These are phyloP conservation scores for Otocyon megalotis DNA, from an alignment of 2,113 vertebrate species.

Conservation along the genomic window DNA sequence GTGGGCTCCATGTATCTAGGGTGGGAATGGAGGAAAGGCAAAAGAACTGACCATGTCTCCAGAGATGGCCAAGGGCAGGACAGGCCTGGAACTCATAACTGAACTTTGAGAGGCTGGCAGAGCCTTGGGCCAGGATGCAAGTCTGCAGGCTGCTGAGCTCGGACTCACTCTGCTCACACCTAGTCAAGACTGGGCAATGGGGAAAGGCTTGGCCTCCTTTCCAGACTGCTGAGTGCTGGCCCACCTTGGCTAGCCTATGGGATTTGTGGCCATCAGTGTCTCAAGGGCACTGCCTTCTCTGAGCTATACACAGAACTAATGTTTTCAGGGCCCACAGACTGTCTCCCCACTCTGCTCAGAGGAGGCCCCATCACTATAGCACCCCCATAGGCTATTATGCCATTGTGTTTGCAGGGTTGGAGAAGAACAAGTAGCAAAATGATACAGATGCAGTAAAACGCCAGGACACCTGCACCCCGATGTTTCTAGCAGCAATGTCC, in stretches of 20 bases:
- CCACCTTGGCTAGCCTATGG: background rate
- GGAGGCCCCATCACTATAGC: background rate
- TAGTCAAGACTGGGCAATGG: background rate
- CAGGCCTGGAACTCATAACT: background rate
- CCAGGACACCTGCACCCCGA: too few relatives aligned
- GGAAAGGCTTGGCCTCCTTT: background rate
- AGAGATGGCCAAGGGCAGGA: background rate
- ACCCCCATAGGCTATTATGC: fast-evolving
- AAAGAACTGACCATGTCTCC: background rate
- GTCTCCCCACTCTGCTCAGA: background rate
- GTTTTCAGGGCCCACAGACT: background rate
- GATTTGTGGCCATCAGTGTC: background rate
- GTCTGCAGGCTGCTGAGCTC: background rate
- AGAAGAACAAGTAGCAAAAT: background rate
- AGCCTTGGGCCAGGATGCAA: background rate
- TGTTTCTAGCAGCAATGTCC: too few relatives aligned
- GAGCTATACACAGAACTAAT: background rate
- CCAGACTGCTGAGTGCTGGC: background rate
- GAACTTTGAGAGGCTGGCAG: background rate
- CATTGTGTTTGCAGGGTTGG: background rate
- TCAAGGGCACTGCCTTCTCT: background rate
- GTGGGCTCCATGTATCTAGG: background rate
- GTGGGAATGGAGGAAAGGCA: background rate
- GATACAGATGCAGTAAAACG: background rate
- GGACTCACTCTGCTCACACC: background rate